Conservation (phyloP, 1,140 invertebrate genomes). For the Harlomillsia oculata region DNA sequence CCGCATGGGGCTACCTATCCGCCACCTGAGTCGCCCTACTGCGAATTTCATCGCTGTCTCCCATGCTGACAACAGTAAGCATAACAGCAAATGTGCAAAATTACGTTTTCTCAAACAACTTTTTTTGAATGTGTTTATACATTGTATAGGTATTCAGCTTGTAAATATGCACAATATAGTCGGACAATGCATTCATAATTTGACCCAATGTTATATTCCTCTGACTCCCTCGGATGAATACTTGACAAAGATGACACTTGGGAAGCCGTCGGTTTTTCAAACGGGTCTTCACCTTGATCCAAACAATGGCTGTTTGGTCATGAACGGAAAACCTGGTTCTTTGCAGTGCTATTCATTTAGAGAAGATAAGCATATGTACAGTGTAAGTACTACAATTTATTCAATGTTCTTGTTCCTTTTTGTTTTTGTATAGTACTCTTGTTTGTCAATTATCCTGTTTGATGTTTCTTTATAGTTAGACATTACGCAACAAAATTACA, state of each 20-base stretch:
- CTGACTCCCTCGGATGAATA: constrained; percentile 25
- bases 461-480: constrained; percentile 68
- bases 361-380: constrained; percentile 58
- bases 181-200: constrained; percentile 55
- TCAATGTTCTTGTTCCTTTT: neutral
- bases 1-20: constrained; percentile 58
- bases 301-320: constrained; percentile 53
- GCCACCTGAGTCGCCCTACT: constrained; percentile 53
- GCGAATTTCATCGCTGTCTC: constrained; percentile 56
- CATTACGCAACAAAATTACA: constrained; percentile 60
- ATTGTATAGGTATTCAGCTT: constrained; percentile 52
- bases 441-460: too few relatives aligned
- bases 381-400: constrained; percentile 53
- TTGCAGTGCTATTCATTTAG: constrained; percentile 67
- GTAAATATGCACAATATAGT: constrained; percentile 52
- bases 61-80: constrained; percentile 61
- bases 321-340: constrained; percentile 67
- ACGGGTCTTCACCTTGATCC: constrained; percentile 58
- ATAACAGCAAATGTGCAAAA: too few relatives aligned
- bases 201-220: constrained; percentile 48
- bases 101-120: too few relatives aligned
- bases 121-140: too few relatives aligned
- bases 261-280: constrained; percentile 46
- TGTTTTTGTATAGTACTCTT: too few relatives aligned
- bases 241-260: constrained; percentile 2